A percentile compares a stretch with the other conserved stretches of the same genome.
These are phyloP conservation scores for Magallana nippona DNA, from an alignment of 2,888 invertebrate species.

Conservation along the genomic window DNA sequence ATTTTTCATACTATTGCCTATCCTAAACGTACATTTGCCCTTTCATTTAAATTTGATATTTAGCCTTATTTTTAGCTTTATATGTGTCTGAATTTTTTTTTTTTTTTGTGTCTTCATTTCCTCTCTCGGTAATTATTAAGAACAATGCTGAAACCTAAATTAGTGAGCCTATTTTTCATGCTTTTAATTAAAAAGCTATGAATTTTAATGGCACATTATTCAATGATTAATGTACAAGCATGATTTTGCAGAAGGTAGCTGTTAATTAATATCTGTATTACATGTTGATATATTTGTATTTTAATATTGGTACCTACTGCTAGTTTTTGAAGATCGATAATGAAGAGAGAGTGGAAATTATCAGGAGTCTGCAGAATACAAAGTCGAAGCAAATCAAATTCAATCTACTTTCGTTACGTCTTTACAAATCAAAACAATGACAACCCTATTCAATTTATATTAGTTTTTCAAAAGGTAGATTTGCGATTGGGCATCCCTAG, in stretches of 20 bases:
- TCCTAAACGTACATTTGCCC: background rate
- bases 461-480: too few relatives aligned
- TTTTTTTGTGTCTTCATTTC: too few relatives aligned
- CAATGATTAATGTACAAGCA: background rate
- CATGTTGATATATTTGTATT: background rate
- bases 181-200: background rate
- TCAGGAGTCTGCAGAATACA: conserved; percentile 15
- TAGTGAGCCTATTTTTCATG: background rate
- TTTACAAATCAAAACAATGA: too few relatives aligned
- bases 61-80: too few relatives aligned
- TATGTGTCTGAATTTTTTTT: too few relatives aligned
- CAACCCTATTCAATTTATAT: too few relatives aligned
- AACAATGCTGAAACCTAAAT: too few relatives aligned
- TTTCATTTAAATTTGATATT: too few relatives aligned
- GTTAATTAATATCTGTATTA: conserved; percentile 16
- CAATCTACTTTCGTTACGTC: too few relatives aligned
- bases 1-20: background rate
- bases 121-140: too few relatives aligned
- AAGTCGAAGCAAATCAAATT: background rate
- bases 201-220: too few relatives aligned
- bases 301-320: conserved; percentile 40
- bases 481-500: too few relatives aligned
- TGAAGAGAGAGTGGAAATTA: conserved; percentile 38
- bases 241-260: background rate
- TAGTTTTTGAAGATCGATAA: conserved; percentile 42